Percentiles rank a stretch among this genome's conserved stretches.
Conservation (phyloP, 2,113 vertebrate genomes). For the Tychaedon coryphoeus region DNA sequence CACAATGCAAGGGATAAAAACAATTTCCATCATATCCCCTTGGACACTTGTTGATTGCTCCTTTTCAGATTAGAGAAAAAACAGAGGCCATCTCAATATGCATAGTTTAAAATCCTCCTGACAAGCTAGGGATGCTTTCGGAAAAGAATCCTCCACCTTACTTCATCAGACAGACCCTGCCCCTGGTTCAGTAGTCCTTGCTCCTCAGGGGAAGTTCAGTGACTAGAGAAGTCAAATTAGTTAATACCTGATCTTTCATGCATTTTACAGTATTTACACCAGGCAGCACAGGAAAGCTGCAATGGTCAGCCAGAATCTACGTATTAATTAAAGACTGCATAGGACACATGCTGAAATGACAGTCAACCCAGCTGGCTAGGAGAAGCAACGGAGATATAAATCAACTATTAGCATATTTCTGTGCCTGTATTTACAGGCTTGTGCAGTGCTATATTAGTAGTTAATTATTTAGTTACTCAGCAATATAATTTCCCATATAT, state of each 20-base stretch:
- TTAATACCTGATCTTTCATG: background rate
- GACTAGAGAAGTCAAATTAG: background rate
- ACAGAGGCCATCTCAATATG: background rate
- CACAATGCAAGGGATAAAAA: background rate
- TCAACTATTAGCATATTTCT: background rate
- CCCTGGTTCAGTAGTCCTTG: background rate
- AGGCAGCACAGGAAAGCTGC: background rate
- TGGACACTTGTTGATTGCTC: background rate
- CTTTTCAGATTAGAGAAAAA: background rate
- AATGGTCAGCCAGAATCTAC: background rate
- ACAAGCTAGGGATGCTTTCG: background rate
- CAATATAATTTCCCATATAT: background rate
- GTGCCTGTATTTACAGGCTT: background rate
- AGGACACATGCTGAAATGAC: background rate
- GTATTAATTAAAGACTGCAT: background rate
- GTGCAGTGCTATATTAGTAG: background rate
- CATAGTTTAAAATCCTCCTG: background rate
- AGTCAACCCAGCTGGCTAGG: background rate
- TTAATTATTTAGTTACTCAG: background rate
- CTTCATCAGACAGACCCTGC: background rate
- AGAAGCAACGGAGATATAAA: background rate
- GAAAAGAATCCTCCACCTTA: background rate
- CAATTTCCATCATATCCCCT: background rate
- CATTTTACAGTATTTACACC: background rate
- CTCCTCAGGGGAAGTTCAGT: background rate